These are phyloP conservation scores for Petrolisthes manimaculis DNA, from an alignment of 2,888 invertebrate genomes.

Conservation along the genomic window DNA sequence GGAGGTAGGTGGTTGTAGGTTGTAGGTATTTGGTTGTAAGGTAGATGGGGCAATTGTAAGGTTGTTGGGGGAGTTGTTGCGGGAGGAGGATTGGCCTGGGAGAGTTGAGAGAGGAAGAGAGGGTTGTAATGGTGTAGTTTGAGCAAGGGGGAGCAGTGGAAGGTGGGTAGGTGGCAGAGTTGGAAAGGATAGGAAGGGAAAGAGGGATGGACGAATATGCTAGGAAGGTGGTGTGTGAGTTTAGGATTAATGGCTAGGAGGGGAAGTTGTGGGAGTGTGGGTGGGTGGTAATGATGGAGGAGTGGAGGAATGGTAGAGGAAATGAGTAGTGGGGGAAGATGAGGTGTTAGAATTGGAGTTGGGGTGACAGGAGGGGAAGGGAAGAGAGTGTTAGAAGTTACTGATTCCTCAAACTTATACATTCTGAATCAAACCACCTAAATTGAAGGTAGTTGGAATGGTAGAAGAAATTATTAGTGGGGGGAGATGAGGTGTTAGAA, in stretches of 20 bases:
- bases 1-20: not conserved
- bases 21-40: not conserved
- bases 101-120: not conserved
- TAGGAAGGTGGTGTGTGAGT: too few species aligned
- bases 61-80: not conserved
- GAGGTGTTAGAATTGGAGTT: too few species aligned
- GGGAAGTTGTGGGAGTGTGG: not conserved
- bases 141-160: not conserved
- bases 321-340: not conserved
- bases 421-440: too few species aligned
- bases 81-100: not conserved
- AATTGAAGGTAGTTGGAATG: too few species aligned
- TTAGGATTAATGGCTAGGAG: too few species aligned
- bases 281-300: not conserved
- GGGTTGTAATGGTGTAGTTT: not conserved
- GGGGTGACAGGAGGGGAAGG: too few species aligned
- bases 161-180: too few species aligned
- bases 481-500: too few species aligned
- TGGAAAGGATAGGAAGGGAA: not conserved
- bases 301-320: not conserved
- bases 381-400: too few species aligned
- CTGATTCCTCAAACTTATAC: too few species aligned
- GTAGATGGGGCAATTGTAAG: not conserved
- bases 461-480: too few species aligned
- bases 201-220: not conserved